Evolutionary conservation across 2,888 invertebrate genomes (phyloP).

Genomic region (Dynastes grantii): DNA sequence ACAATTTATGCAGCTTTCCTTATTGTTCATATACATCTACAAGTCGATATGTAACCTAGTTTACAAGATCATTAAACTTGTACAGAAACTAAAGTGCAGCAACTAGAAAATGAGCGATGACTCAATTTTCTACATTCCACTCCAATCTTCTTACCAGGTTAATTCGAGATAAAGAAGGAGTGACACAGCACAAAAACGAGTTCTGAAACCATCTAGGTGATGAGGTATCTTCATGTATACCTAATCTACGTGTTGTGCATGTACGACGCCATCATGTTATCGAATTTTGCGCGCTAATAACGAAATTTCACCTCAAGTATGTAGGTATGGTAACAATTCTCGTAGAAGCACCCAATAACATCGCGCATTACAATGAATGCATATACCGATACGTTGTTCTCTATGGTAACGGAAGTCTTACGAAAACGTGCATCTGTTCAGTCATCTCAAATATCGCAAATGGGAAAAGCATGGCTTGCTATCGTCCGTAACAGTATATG

Average conservation of each 20-base stretch:
- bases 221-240: neutral
- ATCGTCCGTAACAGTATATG: slow-evolving; percentile 31
- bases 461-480: slow-evolving; percentile 25
- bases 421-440: slow-evolving; percentile 43
- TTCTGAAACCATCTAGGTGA: slow-evolving; percentile 2
- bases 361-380: slow-evolving; percentile 1
- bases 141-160: slow-evolving; percentile 12
- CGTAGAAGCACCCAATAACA: neutral
- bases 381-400: slow-evolving; percentile 8
- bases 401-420: slow-evolving; percentile 21
- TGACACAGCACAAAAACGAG: neutral
- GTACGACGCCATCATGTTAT: neutral
- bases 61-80: slow-evolving; percentile 20
- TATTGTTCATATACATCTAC: neutral
- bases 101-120: slow-evolving; percentile 9
- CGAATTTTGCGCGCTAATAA: slow-evolving; percentile 2
- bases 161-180: slow-evolving; percentile 7
- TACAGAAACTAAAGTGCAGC: slow-evolving; percentile 9
- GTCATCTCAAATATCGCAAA: slow-evolving; percentile 46
- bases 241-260: neutral
- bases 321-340: neutral
- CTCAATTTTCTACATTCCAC: slow-evolving; percentile 30
- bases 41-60: slow-evolving; percentile 9
- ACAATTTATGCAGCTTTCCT: too few species aligned
- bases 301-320: neutral